phyloP scores from a whole-genome alignment of 2,888 invertebrate species.

The Torymus tubicola region DNA sequence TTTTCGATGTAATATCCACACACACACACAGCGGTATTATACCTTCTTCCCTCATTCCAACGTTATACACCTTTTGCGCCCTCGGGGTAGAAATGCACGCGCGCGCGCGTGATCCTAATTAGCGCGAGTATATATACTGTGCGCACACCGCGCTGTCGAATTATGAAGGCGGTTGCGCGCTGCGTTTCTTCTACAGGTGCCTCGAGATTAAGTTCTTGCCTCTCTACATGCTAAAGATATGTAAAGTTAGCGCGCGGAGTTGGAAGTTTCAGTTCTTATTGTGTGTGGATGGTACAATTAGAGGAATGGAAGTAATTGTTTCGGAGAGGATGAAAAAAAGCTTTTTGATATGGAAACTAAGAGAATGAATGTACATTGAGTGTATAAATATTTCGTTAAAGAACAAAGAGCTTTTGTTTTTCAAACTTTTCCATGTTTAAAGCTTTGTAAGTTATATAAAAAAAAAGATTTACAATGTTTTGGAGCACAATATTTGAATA shows the following conservation, averaged over 20 bases:
- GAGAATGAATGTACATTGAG: too few relatives aligned
- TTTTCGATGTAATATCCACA: constrained; percentile 42
- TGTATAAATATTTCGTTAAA: too few relatives aligned
- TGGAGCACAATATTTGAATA: too few relatives aligned
- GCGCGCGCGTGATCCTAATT: constrained; percentile 76
- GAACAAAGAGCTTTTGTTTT: too few relatives aligned
- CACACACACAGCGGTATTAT: constrained; percentile 26
- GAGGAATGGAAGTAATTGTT: too few relatives aligned
- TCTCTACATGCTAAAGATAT: constrained; percentile 39
- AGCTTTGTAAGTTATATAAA: too few relatives aligned
- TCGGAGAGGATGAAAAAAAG: too few relatives aligned
- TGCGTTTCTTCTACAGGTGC: constrained; percentile 12
- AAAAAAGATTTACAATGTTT: too few relatives aligned
- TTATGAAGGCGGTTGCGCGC: constrained; percentile 45
- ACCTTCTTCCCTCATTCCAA: constrained; percentile 42
- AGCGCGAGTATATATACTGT: constrained; percentile 66
- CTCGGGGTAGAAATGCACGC: constrained; percentile 66
- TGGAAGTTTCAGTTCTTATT: neutral
- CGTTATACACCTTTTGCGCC: constrained; percentile 47
- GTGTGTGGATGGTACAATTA: too few relatives aligned
- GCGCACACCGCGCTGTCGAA: constrained; percentile 54
- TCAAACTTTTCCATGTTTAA: too few relatives aligned
- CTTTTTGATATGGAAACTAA: too few relatives aligned
- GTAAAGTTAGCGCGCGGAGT: constrained; percentile 26
- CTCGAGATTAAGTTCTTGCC: constrained; percentile 35